Base-by-base conservation (phyloP, 2,797 vertebrate genomes). In the Crocidura indochinensis region DNA sequence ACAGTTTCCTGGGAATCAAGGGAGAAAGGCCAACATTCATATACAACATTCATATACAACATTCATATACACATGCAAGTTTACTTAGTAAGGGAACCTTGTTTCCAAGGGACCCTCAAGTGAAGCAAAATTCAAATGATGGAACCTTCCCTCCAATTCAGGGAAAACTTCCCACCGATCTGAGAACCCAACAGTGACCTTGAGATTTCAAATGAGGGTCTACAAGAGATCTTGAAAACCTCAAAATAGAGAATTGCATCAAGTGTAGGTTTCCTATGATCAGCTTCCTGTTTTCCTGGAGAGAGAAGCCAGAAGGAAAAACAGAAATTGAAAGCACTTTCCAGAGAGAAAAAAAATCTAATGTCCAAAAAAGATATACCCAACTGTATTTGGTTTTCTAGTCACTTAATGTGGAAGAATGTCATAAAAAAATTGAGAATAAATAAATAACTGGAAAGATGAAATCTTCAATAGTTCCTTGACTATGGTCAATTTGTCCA, bases 391-490 rank as follows among this genome's bases (percentile, higher is more conserved):
- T 91, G 73, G 56, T 53, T 92, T 76, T 84, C 7, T 19, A 60
- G 31, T 75, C 73, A 83, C 76, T 46, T 62, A 90, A 68, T 5
- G n/a, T 91, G 12, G 71, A 77, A 62, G 88, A 87, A 71, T 62
- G 49, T 74, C 29, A 71, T 44, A 44, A 71, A 71, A 71, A 56
- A 79, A 86, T 86, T 56, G 5, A 69, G 44, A 27, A 60, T 87
- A 74, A 51, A 44, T 84, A 51, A 44, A 74, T 7, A 82, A 29
- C 68, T 19, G 78, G 24, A 4, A 72, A 92, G 29, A 64, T 75
- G 46, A 29, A 15, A 44, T 19, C 20, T 53, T 87, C 12, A 6
- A 56, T 11, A 10, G 17, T 82, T 65, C 22, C 65, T 65, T n/a
- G 12, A 62, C 38, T 38, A 38, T 38, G 38, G 38, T 38, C 38